Evolutionary conservation across 1,140 invertebrate species (phyloP), one percentile per base, ranked within the genome.

Genomic region (Heliconius hewitsoni): DNA sequence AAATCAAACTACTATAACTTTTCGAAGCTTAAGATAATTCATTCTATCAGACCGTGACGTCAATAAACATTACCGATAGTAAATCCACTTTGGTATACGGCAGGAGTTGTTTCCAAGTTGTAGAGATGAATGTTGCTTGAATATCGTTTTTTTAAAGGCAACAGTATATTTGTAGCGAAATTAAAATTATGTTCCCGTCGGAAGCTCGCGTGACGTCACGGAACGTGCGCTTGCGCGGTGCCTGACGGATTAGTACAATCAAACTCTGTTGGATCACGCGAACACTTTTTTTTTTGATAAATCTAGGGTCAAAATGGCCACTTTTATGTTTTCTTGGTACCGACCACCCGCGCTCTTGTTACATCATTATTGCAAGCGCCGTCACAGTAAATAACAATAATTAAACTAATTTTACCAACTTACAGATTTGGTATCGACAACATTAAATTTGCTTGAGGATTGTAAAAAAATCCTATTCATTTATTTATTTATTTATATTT

Each of bases 171-270:
- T 81, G 84, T 81, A 74, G 82, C 57, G 46, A 86, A 81, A 83
- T 85, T 86, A 89, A 90, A 91, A 88, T 89, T 85, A 89, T 90
- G 86, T 90, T 89, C 89, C 87, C 88, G 91, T 84, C 89, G 89
- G 87, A 90, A 92, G 89, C 86, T 92, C 88, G 91, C 91, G 91
- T 92, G 91, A 90, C 88, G 91, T 90, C 90, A 90, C 88, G 91
- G 85, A 84, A 74, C 27, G 74, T 91, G 91, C 90, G 85, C 89
- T 77, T 84, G 89, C 88, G 89, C 89, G 87, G 83, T 86, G 87
- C 83, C 87, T 88, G 88, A 89, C 84, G 90, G 91, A 92, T 92
- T 92, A 92, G 86, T 86, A 83, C 84, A 84, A 89, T 89, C 86
- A 89, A 90, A 92, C 89, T 89, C 84, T 83, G 78, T 80, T 78